Evolutionary conservation across 2,797 vertebrate genomes (phyloP).

Genomic region (Avahi laniger): DNA sequence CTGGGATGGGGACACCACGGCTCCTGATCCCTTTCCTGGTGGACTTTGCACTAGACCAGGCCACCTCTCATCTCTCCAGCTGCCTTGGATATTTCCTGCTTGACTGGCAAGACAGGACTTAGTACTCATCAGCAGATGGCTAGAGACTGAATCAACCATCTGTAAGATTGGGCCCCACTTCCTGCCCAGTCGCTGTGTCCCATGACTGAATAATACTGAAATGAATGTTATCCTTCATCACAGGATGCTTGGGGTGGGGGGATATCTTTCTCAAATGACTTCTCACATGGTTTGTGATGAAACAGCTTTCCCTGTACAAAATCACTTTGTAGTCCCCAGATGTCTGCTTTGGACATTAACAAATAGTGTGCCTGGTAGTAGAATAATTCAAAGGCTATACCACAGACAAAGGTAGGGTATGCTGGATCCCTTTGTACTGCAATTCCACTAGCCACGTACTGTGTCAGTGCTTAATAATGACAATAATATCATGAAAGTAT

Average conservation of each 20-base stretch:
- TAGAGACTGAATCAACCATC: conserved; percentile 16
- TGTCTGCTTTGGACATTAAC: background rate
- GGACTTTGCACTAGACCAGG: background rate
- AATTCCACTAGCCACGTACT: background rate
- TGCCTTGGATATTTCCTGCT: background rate
- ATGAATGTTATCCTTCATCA: background rate
- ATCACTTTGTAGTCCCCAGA: background rate
- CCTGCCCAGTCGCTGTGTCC: conserved; percentile 36
- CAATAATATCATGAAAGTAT: background rate
- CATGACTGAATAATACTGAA: conserved; percentile 10
- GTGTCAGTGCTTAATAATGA: background rate
- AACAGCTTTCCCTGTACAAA: background rate
- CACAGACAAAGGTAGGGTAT: background rate
- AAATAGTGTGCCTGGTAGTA: background rate
- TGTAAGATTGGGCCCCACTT: conserved; percentile 32
- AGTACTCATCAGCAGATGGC: background rate
- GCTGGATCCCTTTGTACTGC: background rate
- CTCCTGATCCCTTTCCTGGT: background rate
- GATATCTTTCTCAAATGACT: conserved; percentile 34
- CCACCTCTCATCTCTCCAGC: background rate
- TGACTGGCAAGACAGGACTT: background rate
- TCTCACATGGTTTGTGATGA: conserved; percentile 18
- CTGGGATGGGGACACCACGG: accelerated
- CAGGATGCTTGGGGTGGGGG: background rate
- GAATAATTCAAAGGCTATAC: background rate